Percentiles rank a stretch among this genome's conserved stretches.
Conservation (phyloP, 2,113 vertebrate genomes). For the Sphyrna mokarran region DNA sequence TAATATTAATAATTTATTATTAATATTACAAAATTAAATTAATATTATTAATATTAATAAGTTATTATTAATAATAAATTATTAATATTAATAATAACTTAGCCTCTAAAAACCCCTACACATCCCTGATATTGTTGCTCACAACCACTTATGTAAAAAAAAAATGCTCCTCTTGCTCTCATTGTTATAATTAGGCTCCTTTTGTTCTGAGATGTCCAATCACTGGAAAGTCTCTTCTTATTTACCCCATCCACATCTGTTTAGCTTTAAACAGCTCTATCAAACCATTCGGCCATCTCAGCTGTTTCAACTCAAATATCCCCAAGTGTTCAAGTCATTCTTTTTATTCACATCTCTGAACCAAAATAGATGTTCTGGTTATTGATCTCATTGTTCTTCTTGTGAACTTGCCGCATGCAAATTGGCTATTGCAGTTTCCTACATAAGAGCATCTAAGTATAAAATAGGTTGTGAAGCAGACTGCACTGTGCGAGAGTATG, state of each 20-base stretch:
- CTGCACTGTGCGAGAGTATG: neutral
- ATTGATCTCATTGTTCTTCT: neutral
- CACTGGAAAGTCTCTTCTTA: neutral
- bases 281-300: neutral
- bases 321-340: neutral
- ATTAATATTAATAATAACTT: too few relatives aligned
- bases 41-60: too few relatives aligned
- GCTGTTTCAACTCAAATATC: neutral
- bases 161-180: neutral
- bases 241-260: neutral
- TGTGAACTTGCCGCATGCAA: neutral
- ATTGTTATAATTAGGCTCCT: neutral
- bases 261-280: neutral
- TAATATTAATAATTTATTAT: too few relatives aligned
- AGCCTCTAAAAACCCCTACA: too few relatives aligned
- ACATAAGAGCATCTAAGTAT: neutral
- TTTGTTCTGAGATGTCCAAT: neutral
- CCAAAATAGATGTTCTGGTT: neutral
- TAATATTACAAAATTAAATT: too few relatives aligned
- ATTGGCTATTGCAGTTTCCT: neutral
- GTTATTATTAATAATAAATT: too few relatives aligned
- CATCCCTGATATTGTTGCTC: neutral
- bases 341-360: neutral
- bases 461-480: neutral
- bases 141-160: neutral